Percentiles rank a stretch among this genome's conserved stretches.
These are phyloP conservation scores for Propithecus perrieri DNA, from an alignment of 2,797 vertebrate species.

Conservation along the genomic window DNA sequence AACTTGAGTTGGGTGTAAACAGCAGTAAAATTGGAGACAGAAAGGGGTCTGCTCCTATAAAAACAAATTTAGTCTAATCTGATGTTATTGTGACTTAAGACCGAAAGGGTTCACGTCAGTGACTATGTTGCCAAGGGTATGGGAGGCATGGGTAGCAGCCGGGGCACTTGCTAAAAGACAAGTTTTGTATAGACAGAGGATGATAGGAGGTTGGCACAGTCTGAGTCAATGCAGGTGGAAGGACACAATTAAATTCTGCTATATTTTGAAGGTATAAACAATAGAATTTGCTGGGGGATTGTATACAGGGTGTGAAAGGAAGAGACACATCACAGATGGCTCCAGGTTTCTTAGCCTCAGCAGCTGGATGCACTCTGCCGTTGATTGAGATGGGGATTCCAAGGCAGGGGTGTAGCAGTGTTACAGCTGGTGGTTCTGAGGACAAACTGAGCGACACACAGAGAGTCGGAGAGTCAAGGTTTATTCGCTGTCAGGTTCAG, in stretches of 20 bases:
- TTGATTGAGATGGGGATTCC: not conserved
- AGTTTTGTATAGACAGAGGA: not conserved
- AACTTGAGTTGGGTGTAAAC: not conserved
- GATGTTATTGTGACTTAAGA: not conserved
- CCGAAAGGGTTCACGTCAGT: not conserved
- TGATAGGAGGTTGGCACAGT: not conserved
- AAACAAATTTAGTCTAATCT: not conserved
- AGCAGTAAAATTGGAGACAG: not conserved
- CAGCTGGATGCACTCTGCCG: not conserved
- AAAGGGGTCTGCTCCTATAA: not conserved
- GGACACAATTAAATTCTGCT: not conserved
- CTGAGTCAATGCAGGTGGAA: not conserved
- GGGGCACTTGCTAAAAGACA: not conserved
- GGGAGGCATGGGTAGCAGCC: not conserved
- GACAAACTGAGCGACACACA: too few species aligned
- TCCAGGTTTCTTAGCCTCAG: not conserved
- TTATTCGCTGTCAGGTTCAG: too few species aligned
- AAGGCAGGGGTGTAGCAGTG: not conserved
- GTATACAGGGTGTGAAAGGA: not conserved
- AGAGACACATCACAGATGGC: not conserved
- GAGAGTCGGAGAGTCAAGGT: too few species aligned
- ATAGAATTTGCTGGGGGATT: not conserved
- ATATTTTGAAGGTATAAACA: not conserved
- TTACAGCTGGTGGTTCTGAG: too few species aligned
- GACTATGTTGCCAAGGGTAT: not conserved